Evolutionary conservation across 1,140 invertebrate species (phyloP).

Genomic region (Zaprionus vittiger): DNA sequence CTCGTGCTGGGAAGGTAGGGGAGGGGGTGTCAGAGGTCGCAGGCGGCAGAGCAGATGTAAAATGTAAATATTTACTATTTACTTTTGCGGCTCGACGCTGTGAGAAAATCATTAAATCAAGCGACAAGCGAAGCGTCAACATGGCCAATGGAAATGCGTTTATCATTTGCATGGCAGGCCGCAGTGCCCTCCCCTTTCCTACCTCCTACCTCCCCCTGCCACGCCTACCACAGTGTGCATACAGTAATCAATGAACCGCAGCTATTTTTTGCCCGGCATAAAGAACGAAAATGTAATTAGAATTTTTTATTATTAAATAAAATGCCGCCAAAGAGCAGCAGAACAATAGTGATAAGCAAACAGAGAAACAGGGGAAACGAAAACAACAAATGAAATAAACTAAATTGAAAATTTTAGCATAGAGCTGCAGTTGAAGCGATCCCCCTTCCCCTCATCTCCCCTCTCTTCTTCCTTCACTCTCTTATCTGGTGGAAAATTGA

Average conservation of each 20-base stretch:
- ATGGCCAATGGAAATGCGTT: slow-evolving; percentile 16
- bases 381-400: slow-evolving; percentile 35
- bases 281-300: slow-evolving; percentile 72
- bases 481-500: slow-evolving; percentile 40
- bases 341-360: slow-evolving; percentile 10
- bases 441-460: neutral
- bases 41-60: slow-evolving; percentile 40
- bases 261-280: slow-evolving; percentile 29
- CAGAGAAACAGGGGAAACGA: neutral
- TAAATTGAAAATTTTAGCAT: slow-evolving; percentile 69
- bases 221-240: neutral
- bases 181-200: neutral
- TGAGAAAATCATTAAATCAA: slow-evolving; percentile 73
- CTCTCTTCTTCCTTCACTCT: neutral
- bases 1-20: slow-evolving; percentile 14
- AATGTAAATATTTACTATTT: slow-evolving; percentile 70
- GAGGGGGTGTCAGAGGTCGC: neutral
- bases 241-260: slow-evolving; percentile 48
- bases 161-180: slow-evolving; percentile 30
- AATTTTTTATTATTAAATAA: slow-evolving; percentile 76
- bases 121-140: slow-evolving; percentile 10
- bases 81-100: slow-evolving; percentile 41
- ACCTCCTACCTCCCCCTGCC: neutral
- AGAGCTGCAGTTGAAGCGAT: slow-evolving; percentile 18
- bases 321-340: slow-evolving; percentile 40